A percentile compares a stretch with the other conserved stretches of the same genome.
Conservation (phyloP, 2,888 invertebrate genomes). For the Diarsia brunnea region DNA sequence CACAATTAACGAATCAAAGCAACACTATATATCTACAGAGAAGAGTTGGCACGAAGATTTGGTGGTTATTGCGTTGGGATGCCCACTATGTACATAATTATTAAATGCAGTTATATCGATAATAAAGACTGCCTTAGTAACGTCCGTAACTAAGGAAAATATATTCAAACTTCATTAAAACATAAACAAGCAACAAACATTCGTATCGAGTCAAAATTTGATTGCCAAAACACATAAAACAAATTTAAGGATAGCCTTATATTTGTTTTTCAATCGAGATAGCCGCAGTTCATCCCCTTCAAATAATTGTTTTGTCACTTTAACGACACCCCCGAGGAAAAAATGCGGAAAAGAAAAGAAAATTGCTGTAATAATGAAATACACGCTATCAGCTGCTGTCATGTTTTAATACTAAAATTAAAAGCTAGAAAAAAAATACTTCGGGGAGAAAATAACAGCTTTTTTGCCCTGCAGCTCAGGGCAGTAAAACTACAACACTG, state of each 20-base stretch:
- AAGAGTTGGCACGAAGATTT: neutral
- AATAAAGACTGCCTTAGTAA: neutral
- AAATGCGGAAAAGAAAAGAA: constrained; percentile 1
- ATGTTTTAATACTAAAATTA: constrained; percentile 26
- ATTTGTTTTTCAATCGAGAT: constrained; percentile 15
- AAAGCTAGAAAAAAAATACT: neutral
- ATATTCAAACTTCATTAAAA: too few relatives aligned
- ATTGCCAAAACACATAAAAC: neutral
- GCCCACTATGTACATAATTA: too few relatives aligned
- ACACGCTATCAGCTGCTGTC: neutral
- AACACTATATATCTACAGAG: neutral
- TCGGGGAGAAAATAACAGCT: neutral
- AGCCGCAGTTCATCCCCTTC: neutral
- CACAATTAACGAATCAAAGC: constrained; percentile 66
- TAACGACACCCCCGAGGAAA: constrained; percentile 4
- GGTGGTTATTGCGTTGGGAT: neutral
- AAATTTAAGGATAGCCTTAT: neutral
- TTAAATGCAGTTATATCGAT: neutral
- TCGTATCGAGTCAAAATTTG: neutral
- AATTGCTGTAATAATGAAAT: constrained; percentile 27
- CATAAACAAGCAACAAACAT: neutral
- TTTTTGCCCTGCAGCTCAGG: constrained; percentile 6
- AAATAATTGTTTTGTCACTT: constrained; percentile 28
- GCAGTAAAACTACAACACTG: constrained; percentile 40
- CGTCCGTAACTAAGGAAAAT: neutral